phyloP scores from a whole-genome alignment of 2,888 invertebrate genomes.

The Andrena marginata region DNA sequence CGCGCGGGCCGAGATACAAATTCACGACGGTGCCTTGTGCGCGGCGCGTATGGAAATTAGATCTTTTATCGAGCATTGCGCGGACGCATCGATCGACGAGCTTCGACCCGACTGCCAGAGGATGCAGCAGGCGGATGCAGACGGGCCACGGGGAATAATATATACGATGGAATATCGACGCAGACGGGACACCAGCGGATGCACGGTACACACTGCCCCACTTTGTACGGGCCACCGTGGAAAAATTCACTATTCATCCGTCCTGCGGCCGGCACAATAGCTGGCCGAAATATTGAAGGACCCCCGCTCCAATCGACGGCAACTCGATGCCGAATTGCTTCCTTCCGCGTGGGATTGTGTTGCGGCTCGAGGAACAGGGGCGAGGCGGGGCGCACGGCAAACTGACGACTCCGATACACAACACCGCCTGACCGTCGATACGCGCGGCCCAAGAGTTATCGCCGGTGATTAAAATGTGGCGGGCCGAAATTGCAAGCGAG shows the following conservation, averaged over 20 bases:
- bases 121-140: slow-evolving; percentile 31
- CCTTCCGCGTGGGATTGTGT: slow-evolving; percentile 50
- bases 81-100: slow-evolving; percentile 59
- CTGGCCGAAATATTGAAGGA: slow-evolving; percentile 58
- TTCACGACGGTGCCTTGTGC: slow-evolving; percentile 46
- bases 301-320: slow-evolving; percentile 31
- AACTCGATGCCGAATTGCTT: slow-evolving; percentile 62
- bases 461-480: slow-evolving; percentile 71
- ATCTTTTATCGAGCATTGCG: slow-evolving; percentile 68
- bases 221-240: slow-evolving; percentile 56
- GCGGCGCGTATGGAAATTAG: slow-evolving; percentile 68
- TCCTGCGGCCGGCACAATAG: slow-evolving; percentile 48
- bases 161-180: slow-evolving; percentile 60
- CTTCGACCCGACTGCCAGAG: slow-evolving; percentile 13
- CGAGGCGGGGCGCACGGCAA: neutral
- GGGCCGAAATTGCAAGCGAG: slow-evolving; percentile 57
- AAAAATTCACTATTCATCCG: slow-evolving; percentile 68
- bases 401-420: slow-evolving; percentile 5
- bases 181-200: slow-evolving; percentile 22
- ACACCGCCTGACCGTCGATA: neutral
- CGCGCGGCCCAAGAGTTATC: slow-evolving; percentile 60
- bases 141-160: slow-evolving; percentile 51
- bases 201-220: slow-evolving; percentile 73
- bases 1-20: slow-evolving; percentile 57
- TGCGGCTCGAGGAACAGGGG: slow-evolving; percentile 33